Evolutionary conservation across 2,797 vertebrate species (phyloP).

Genomic region (Mareca penelope): DNA sequence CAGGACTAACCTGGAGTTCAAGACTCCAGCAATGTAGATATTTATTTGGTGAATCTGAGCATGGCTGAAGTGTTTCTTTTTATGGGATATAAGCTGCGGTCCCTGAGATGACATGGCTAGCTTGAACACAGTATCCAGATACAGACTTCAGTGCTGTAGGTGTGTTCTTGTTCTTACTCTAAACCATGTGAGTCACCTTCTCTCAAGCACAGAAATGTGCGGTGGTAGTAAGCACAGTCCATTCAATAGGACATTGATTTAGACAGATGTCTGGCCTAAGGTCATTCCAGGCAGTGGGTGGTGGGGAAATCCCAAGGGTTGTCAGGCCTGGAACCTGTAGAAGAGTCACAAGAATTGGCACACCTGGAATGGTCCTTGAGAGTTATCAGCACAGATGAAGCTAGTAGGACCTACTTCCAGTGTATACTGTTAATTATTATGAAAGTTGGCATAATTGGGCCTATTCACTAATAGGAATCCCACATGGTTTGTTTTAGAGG

Average conservation of each 20-base stretch:
- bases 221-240: neutral
- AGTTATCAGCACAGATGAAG: neutral
- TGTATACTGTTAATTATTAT: neutral
- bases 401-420: neutral
- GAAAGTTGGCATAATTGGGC: neutral
- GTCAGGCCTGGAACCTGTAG: neutral
- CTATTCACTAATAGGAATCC: neutral
- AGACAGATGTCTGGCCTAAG: neutral
- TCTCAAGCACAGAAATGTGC: neutral
- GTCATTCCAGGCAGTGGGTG: neutral
- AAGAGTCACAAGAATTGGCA: neutral
- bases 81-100: neutral
- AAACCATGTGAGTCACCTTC: neutral
- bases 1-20: neutral
- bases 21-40: neutral
- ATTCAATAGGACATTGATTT: neutral
- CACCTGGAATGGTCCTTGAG: neutral
- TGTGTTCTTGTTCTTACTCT: neutral
- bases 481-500: neutral
- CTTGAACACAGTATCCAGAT: neutral
- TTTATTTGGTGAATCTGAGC: neutral
- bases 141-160: neutral
- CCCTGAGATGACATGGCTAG: neutral
- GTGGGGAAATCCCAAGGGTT: accelerated
- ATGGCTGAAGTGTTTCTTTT: neutral